Conservation (phyloP, 2,888 invertebrate species). For the Pollenia griseotomentosa region DNA sequence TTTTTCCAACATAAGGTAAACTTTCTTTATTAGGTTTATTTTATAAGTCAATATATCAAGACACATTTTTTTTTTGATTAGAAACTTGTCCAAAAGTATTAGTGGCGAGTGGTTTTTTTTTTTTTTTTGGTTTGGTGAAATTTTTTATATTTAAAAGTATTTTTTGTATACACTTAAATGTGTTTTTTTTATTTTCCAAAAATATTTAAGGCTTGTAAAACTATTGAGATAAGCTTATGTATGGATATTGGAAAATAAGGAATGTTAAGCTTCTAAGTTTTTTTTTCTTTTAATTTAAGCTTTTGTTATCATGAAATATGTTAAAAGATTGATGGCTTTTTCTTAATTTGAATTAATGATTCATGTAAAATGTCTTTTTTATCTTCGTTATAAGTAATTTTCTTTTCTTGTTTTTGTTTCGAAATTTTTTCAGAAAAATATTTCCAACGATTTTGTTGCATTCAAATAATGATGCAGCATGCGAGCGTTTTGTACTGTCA, state of each 20-base stretch:
- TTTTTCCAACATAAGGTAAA: constrained; percentile 44
- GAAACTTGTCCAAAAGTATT: constrained; percentile 65
- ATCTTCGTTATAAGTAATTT: constrained; percentile 36
- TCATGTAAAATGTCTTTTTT: constrained; percentile 22
- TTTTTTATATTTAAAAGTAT: constrained; percentile 48
- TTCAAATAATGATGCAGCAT: constrained; percentile 86
- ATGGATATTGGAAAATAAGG: constrained; percentile 17
- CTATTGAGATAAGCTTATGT: constrained; percentile 37
- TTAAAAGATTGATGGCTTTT: constrained; percentile 55
- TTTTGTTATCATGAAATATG: constrained; percentile 53
- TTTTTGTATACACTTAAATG: background rate
- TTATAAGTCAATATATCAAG: constrained; percentile 54
- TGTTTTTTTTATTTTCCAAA: constrained; percentile 15
- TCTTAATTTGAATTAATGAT: constrained; percentile 11
- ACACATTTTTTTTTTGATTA: constrained; percentile 29
- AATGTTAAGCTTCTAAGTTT: constrained; percentile 64
- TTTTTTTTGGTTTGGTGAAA: constrained; percentile 62
- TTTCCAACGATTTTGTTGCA: constrained; percentile 84
- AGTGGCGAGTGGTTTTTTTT: constrained; percentile 56
- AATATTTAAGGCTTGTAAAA: constrained; percentile 52
- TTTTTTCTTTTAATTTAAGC: constrained; percentile 24
- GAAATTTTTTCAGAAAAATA: constrained; percentile 80
- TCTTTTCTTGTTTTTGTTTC: constrained; percentile 40
- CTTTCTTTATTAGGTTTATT: constrained; percentile 66
- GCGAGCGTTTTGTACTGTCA: constrained; percentile 91